Conservation (phyloP, 2,797 vertebrate species). For the Darevskia mixta region DNA sequence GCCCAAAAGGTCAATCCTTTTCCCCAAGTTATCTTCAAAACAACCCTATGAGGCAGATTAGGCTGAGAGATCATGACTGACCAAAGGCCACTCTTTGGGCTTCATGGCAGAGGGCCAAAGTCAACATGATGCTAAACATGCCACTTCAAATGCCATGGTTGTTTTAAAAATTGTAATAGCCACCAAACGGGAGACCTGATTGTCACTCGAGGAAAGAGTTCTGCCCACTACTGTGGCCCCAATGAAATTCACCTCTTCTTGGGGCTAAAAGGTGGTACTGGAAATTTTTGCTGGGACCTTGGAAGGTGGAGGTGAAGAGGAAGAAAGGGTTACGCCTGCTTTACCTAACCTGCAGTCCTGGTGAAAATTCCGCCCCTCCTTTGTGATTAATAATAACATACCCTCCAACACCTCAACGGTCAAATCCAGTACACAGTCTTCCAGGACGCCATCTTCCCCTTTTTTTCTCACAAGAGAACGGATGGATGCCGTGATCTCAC, state of each 20-base stretch:
- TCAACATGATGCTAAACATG: not conserved
- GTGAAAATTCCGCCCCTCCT: not conserved
- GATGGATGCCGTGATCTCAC: no score
- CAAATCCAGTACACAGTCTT: no score
- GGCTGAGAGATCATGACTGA: not conserved
- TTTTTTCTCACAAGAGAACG: no score
- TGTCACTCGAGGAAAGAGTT: not conserved
- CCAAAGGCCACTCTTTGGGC: not conserved
- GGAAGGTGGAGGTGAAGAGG: no score
- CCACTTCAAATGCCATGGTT: not conserved
- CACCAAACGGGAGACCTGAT: not conserved
- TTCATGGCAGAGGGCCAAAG: not conserved
- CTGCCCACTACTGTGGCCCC: not conserved
- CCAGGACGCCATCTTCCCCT: no score
- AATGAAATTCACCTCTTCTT: no score
- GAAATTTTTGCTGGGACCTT: not conserved
- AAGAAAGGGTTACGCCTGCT: not conserved
- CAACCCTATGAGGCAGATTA: not conserved
- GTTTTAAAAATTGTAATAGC: not conserved
- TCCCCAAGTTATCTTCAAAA: not conserved
- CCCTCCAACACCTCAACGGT: no score
- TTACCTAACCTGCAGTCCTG: not conserved
- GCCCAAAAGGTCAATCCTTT: not conserved
- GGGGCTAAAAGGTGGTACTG: not conserved
- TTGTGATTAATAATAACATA: no score